phyloP scores from a whole-genome alignment of 2,113 vertebrate species.

The Barbus barbus region DNA sequence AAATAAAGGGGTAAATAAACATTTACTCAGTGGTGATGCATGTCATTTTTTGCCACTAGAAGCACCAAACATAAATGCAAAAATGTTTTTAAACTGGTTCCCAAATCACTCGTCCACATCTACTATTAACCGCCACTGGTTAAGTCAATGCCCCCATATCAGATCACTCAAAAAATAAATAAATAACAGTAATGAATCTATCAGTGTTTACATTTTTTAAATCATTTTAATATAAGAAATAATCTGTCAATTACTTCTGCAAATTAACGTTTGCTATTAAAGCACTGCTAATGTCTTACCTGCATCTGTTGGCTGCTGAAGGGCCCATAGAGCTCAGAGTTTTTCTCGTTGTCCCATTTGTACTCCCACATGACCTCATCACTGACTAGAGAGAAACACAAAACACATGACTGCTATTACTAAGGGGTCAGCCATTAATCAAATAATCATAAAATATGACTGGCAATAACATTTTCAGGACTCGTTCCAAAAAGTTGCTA shows the following conservation, averaged over 20 bases:
- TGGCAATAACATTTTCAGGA: background rate
- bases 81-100: background rate
- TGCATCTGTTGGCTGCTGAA: conserved; percentile 92
- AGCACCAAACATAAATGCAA: background rate
- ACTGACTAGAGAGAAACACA: background rate
- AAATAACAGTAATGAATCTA: too few relatives aligned
- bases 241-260: too few relatives aligned
- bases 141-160: too few relatives aligned
- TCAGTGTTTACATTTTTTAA: too few relatives aligned
- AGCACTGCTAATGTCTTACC: conserved; percentile 65
- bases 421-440: background rate
- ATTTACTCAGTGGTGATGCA: background rate
- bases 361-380: conserved; percentile 87
- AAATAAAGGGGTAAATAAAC: too few relatives aligned
- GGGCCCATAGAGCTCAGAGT: conserved; percentile 85
- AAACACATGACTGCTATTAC: background rate
- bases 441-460: background rate
- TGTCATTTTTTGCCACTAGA: background rate
- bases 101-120: background rate
- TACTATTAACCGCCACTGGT: background rate
- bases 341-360: conserved; percentile 82
- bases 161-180: too few relatives aligned
- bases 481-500: background rate
- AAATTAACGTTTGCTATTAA: background rate
- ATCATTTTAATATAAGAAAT: too few relatives aligned